Evolutionary conservation across 1,140 invertebrate genomes (phyloP).

Genomic region (Anagrus nilaparvatae): DNA sequence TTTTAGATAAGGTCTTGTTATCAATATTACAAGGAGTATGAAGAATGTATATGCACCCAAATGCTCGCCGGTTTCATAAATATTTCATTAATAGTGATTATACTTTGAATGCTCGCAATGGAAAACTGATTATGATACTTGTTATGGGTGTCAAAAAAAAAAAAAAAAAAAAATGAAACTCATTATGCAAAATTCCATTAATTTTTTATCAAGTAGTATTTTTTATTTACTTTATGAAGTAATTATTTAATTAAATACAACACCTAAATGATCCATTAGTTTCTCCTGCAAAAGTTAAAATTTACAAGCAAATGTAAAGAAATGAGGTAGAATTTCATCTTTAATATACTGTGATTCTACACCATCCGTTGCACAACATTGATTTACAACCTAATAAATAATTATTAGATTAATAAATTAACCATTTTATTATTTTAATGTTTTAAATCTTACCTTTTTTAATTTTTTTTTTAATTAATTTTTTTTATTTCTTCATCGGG

Average conservation of each 20-base stretch:
- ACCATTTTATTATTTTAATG: constrained; percentile 3
- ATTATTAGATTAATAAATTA: constrained; percentile 7
- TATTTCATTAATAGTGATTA: constrained; percentile 70
- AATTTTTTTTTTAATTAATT: constrained; percentile 98
- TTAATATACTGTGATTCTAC: constrained; percentile 99
- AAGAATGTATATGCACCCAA: constrained; percentile 62
- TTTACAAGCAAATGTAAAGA: constrained; percentile 87
- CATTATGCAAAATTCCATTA: constrained; percentile 49
- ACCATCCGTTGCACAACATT: constrained; percentile 99
- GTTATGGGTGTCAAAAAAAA: constrained; percentile 77
- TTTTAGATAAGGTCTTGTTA: constrained; percentile 60
- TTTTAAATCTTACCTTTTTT: constrained; percentile 61
- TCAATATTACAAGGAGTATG: constrained; percentile 67
- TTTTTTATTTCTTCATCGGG: constrained; percentile 99
- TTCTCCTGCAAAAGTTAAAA: constrained; percentile 65
- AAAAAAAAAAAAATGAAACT: constrained; percentile 48
- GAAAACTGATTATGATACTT: constrained; percentile 67
- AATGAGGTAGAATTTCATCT: constrained; percentile 96
- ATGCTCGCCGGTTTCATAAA: constrained; percentile 75
- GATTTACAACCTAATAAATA: constrained; percentile 84
- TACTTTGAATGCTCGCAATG: constrained; percentile 64
- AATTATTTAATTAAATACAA: constrained; percentile 85
- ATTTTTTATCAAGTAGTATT: constrained; percentile 5
- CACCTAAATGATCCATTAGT: constrained; percentile 98
- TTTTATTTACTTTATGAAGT: constrained; percentile 2